Evolutionary conservation across 2,888 invertebrate genomes (phyloP).

Genomic region (Nezara viridula): DNA sequence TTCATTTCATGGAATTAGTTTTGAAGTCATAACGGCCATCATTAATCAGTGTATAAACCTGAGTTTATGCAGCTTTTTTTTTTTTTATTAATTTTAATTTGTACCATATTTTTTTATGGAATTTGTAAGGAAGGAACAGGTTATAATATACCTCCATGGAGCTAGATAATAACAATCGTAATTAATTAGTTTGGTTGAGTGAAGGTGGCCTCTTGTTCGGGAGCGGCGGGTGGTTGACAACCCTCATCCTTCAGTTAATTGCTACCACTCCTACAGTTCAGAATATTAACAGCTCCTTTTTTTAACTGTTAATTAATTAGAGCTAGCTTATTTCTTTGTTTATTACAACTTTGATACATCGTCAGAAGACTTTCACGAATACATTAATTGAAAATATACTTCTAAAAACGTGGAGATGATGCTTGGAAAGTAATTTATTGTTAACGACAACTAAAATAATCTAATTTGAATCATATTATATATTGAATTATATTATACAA

Average conservation of each 20-base stretch:
- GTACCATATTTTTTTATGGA: too few relatives aligned
- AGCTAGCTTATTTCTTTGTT: neutral
- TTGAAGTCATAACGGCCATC: neutral
- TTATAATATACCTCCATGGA: neutral
- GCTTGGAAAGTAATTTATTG: too few relatives aligned
- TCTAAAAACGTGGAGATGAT: too few relatives aligned
- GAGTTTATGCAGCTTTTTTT: neutral
- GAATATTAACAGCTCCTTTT: neutral
- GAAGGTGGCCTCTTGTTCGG: neutral
- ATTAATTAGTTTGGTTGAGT: neutral
- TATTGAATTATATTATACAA: too few relatives aligned
- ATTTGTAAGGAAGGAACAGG: neutral
- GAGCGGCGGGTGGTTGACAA: neutral
- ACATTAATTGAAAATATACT: too few relatives aligned
- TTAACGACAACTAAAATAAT: too few relatives aligned
- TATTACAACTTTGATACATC: neutral
- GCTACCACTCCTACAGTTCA: neutral
- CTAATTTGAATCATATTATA: too few relatives aligned
- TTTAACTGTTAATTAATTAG: neutral
- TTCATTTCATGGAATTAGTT: neutral
- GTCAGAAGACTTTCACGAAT: too few relatives aligned
- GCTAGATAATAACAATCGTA: neutral
- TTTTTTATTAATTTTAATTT: neutral
- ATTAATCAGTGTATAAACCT: neutral
- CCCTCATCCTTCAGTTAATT: neutral